Evolutionary conservation across 2,113 vertebrate genomes (phyloP), one percentile per base, ranked within the genome.

Genomic region (Xenotilapia caudafasciata): DNA sequence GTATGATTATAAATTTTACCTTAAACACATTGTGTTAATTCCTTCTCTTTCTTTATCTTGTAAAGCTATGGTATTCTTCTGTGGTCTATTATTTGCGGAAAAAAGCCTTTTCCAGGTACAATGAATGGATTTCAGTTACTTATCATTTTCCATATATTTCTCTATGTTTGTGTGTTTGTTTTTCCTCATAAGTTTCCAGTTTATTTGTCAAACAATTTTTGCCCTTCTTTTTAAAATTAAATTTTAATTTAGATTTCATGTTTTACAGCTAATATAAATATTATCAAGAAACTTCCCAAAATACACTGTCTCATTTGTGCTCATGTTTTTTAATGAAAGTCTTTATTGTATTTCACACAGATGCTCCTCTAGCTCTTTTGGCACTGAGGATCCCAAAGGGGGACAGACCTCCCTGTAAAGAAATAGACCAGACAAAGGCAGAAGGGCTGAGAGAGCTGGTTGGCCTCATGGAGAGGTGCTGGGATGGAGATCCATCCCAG

Each of bases 41-140:
- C 21, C 6, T 47, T 7, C 17, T 12, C 9, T 4, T 35, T 79
- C 21, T 86, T 6, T 83, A 7, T 88, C 3, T 90, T 23, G n/a
- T 23, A 40, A 9, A 97, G 96, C 86, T 97, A 95, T 49, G 94
- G 94, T 3, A 87, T 96, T 51, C 90, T 96, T 81, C 84, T 96
- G n/a, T 96, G 96, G 94, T 94, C 93, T 9, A 82, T 96, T 60
- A 5, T 94, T 17, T 93, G 80, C 19, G 96, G 95, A 2, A 54
- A 91, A 86, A 86, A 94, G 28, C 96, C 96, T 1, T 96, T 95
- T 89, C 62, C 60, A 65, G 60, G 60, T 65, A 65, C 60, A 65
- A 12, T 65, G 6, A 65, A 65, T 65, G 6, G 31, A 38, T 38
- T 65, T 65, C 60, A 38, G 0, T 38, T 35, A 35, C 60, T 19